Evolutionary conservation across 2,888 invertebrate species (phyloP).

Genomic region (Pristionchus maxplancki): DNA sequence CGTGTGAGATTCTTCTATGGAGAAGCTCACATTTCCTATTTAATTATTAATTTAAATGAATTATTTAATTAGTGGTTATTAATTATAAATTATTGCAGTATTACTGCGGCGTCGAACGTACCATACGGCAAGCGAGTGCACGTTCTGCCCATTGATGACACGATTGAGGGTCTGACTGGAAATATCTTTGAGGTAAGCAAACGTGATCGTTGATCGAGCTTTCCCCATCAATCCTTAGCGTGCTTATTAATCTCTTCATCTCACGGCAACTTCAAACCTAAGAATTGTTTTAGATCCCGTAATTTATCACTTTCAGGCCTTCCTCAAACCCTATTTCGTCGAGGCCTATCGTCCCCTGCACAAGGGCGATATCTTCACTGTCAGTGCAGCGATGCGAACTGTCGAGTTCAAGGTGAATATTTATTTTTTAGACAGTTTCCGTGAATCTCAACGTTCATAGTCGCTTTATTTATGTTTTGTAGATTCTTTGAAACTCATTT

Average conservation of each 20-base stretch:
- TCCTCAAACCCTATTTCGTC: constrained; percentile 97
- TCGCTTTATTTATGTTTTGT: too few relatives aligned
- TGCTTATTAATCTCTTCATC: too few relatives aligned
- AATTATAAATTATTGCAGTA: too few relatives aligned
- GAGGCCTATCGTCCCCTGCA: constrained; percentile 99
- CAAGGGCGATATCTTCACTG: constrained; percentile 94
- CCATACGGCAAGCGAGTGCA: constrained; percentile 98
- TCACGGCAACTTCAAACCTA: too few relatives aligned
- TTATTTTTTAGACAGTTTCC: too few relatives aligned
- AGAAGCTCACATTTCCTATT: constrained; percentile 50
- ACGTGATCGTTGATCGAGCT: too few relatives aligned
- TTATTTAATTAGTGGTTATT: too few relatives aligned
- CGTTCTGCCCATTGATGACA: constrained; percentile 98
- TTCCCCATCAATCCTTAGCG: too few relatives aligned
- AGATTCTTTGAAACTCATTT: too few relatives aligned
- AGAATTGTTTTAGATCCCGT: too few relatives aligned
- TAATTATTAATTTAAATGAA: too few relatives aligned
- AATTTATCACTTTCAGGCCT: constrained; percentile 83
- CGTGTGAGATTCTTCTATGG: constrained; percentile 11
- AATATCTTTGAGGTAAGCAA: constrained; percentile 90
- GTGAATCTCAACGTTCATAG: too few relatives aligned
- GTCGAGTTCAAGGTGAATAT: constrained; percentile 99
- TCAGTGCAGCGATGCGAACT: constrained; percentile 97
- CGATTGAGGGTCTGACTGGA: constrained; percentile 96
- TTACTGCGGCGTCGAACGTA: constrained; percentile 94